phyloP scores from a whole-genome alignment of 2,888 invertebrate genomes.

The Eilema sororculum region DNA sequence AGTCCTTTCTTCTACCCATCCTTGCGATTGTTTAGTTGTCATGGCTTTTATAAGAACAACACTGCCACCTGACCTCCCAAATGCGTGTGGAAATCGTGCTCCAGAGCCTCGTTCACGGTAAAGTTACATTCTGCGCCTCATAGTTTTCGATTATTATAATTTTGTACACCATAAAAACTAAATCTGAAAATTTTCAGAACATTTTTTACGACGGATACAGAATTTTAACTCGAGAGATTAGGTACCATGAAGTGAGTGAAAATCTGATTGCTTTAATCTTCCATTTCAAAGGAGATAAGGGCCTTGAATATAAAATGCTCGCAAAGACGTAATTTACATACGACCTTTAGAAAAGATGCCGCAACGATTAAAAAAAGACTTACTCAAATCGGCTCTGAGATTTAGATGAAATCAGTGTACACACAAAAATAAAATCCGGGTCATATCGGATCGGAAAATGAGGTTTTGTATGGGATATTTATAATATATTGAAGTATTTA shows the following conservation, averaged over 20 bases:
- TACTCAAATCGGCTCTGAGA: not conserved
- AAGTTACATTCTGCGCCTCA: too few species aligned
- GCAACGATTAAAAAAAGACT: slow-evolving; percentile 3
- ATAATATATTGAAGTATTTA: not conserved
- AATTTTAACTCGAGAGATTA: not conserved
- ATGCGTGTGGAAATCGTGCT: too few species aligned
- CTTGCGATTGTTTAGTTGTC: too few species aligned
- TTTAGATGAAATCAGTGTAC: not conserved
- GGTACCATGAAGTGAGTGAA: not conserved
- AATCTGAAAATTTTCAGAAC: not conserved
- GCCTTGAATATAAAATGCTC: slow-evolving; percentile 1
- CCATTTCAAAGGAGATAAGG: slow-evolving; percentile 2
- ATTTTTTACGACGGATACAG: not conserved
- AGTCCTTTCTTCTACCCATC: too few species aligned
- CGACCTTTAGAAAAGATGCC: not conserved
- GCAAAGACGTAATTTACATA: not conserved
- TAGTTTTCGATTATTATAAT: too few species aligned
- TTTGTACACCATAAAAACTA: too few species aligned
- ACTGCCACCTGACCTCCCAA: too few species aligned
- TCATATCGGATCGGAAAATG: not conserved
- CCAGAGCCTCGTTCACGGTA: too few species aligned
- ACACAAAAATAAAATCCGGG: not conserved
- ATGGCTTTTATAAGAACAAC: too few species aligned
- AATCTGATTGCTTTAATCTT: slow-evolving; percentile 4
- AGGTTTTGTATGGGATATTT: not conserved